phyloP scores from a whole-genome alignment of 2,888 invertebrate species.

The Thymelicus sylvestris region DNA sequence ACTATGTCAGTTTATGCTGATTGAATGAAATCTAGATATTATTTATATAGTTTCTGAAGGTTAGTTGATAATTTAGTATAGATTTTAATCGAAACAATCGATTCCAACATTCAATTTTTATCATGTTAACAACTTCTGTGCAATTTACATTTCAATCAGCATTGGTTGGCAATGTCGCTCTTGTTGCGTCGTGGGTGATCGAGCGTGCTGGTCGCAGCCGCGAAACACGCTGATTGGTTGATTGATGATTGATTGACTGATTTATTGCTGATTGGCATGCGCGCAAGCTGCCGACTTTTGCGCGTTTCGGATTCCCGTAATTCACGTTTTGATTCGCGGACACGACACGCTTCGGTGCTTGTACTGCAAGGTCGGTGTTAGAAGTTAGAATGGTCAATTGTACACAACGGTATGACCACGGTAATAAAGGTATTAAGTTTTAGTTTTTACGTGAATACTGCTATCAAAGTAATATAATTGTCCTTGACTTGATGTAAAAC shows the following conservation, averaged over 20 bases:
- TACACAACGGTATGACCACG: background rate
- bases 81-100: background rate
- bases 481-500: no score
- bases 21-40: no score
- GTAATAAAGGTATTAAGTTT: no score
- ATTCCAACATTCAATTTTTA: background rate
- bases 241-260: constrained; percentile 35
- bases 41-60: background rate
- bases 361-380: constrained; percentile 1
- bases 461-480: no score
- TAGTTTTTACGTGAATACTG: no score
- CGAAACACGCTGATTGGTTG: constrained; percentile 35
- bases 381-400: background rate
- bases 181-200: constrained; percentile 33
- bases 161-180: constrained; percentile 24
- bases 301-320: constrained; percentile 19
- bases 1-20: no score
- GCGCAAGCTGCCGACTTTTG: constrained; percentile 31
- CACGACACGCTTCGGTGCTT: background rate
- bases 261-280: constrained; percentile 36
- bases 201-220: constrained; percentile 29
- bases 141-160: constrained; percentile 29
- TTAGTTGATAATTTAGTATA: background rate
- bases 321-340: constrained; percentile 10
- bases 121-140: constrained; percentile 13